Percentiles rank a stretch among this genome's conserved stretches.
These are phyloP conservation scores for Buphagus erythrorhynchus DNA, from an alignment of 2,797 vertebrate species.

Conservation along the genomic window DNA sequence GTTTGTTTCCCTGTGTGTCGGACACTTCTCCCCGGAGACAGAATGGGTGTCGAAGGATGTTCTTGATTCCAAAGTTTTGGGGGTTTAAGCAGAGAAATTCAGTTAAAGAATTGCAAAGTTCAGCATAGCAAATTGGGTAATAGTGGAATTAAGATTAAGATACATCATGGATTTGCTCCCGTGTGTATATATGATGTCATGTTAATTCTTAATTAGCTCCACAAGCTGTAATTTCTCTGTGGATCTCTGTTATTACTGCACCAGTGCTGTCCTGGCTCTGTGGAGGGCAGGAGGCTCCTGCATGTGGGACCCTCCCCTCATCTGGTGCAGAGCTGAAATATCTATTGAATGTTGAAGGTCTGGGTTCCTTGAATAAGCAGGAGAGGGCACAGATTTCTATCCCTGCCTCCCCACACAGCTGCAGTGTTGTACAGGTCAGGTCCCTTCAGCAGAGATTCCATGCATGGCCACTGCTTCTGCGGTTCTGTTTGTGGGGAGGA, in stretches of 20 bases:
- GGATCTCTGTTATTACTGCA: neutral
- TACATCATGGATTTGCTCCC: neutral
- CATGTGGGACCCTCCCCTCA: neutral
- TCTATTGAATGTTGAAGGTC: fast-evolving
- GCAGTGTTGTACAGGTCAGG: fast-evolving
- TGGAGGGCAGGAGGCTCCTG: neutral
- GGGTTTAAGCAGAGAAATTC: neutral
- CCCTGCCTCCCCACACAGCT: neutral
- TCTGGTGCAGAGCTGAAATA: fast-evolving
- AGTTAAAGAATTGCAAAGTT: neutral
- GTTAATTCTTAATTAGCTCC: neutral
- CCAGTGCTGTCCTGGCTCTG: neutral
- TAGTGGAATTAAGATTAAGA: neutral
- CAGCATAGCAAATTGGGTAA: neutral
- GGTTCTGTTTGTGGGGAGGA: neutral
- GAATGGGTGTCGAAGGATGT: fast-evolving
- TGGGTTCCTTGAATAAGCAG: neutral
- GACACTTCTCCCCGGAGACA: neutral
- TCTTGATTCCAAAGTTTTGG: neutral
- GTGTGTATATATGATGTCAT: neutral
- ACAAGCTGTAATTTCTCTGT: neutral
- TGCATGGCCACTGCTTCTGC: fast-evolving
- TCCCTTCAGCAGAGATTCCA: neutral
- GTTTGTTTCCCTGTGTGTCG: neutral
- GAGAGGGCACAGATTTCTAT: neutral